Conservation (phyloP, 2,888 invertebrate genomes). For the Tipula vernalis region DNA sequence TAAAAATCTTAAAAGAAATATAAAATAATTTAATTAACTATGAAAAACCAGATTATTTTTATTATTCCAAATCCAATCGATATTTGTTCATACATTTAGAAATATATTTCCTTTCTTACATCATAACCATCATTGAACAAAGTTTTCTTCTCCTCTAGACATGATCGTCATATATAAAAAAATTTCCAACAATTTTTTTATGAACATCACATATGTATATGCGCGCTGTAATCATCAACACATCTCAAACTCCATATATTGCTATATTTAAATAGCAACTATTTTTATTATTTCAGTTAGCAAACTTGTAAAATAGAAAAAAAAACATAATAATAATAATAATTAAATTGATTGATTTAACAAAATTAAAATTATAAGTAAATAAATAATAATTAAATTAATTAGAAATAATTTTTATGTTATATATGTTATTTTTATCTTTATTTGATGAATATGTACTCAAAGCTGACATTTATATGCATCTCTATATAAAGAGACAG, state of each 20-base stretch:
- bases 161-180: background rate
- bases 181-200: background rate
- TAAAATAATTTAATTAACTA: background rate
- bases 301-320: background rate
- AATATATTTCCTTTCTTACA: background rate
- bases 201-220: background rate
- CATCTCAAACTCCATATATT: background rate
- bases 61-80: background rate
- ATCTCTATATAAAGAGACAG: background rate
- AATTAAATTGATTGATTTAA: background rate
- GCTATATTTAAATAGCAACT: background rate
- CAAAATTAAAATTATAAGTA: background rate
- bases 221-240: background rate
- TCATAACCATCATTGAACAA: background rate
- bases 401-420: background rate
- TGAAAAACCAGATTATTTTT: background rate
- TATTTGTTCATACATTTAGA: background rate
- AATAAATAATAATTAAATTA: background rate
- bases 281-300: background rate
- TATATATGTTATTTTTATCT: background rate
- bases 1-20: background rate
- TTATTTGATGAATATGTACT: background rate
- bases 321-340: background rate
- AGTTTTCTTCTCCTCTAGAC: background rate
- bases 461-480: background rate